Evolutionary conservation across 1,140 invertebrate species (phyloP), one percentile per base, ranked within the genome.

Genomic region (Drosophila nannoptera): DNA sequence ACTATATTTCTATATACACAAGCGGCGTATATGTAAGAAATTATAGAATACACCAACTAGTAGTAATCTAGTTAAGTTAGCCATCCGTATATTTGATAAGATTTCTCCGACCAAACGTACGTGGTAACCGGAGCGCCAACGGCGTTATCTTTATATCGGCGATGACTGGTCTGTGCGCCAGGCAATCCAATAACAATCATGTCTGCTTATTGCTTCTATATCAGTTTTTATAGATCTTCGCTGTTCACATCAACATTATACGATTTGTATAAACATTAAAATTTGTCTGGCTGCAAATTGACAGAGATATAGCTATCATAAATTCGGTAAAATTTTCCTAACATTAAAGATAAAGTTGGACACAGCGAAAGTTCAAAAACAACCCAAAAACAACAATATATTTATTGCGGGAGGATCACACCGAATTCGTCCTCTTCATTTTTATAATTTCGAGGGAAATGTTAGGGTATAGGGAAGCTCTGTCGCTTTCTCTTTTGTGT

Each of bases 91-190:
- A 22, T 46, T 56, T 69, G 67, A 69, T 69, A 65, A 70, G 68
- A 70, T 53, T 65, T 52, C 61, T 22, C 32, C 9, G 9, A 45
- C 16, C 32, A 46, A 38, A 22, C 35, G 14, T 63, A 52, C 46
- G 22, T 52, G 9, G 61, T 33, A 56, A 69, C 52, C 14, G 12
- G 43, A 16, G 49, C 12, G 36, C 8, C 36, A 32, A 63, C 43
- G 33, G 7, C 62, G 35, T 70, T 66, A 70, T 70, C 68, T 70
- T 70, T 70, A 70, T 70, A 59, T 70, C 62, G 43, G 48, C 32
- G 42, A 52, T 69, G 52, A 70, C 46, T 59, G 40, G 33, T n/a
- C 66, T 29, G 62, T 49, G 48, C 42, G 29, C 38, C 29, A 33
- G 29, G 7, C 48, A 32, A 68, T 48, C 43, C n/a, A 63, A 49